A percentile compares a stretch with the other conserved stretches of the same genome.
Evolutionary conservation across 2,888 invertebrate genomes (phyloP).

Genomic region (Drosophila leonis): DNA sequence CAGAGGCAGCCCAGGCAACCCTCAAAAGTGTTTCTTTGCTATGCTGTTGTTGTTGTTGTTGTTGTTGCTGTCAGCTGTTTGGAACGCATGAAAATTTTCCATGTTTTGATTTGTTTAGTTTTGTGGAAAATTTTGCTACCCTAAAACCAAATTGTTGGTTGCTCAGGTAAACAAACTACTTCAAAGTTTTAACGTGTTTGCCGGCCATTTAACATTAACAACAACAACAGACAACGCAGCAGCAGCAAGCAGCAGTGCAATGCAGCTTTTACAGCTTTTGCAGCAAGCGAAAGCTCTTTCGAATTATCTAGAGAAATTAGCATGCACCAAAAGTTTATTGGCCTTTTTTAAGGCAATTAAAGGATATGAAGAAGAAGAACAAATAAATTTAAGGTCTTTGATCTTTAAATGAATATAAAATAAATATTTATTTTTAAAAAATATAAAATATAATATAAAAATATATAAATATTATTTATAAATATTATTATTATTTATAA

Average conservation of each 20-base stretch:
- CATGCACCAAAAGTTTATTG: conserved; percentile 51
- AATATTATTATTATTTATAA: too few species aligned
- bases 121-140: conserved; percentile 45
- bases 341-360: conserved; percentile 19
- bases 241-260: conserved; percentile 26
- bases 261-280: conserved; percentile 72
- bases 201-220: conserved; percentile 45
- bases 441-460: background rate
- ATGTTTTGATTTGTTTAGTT: conserved; percentile 28
- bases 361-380: background rate
- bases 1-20: background rate
- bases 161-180: conserved; percentile 46
- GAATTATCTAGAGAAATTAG: conserved; percentile 15
- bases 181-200: conserved; percentile 25
- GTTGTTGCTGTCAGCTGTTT: conserved; percentile 63
- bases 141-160: conserved; percentile 13
- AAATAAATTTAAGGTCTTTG: conserved; percentile 3
- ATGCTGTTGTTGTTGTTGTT: conserved; percentile 8
- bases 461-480: background rate
- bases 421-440: background rate
- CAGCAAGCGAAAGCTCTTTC: conserved; percentile 49
- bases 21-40: background rate
- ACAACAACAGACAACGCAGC: conserved; percentile 19
- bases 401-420: background rate
- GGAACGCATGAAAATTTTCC: conserved; percentile 45